Conservation (phyloP, 2,888 invertebrate genomes). For the Serrognathus titanus region DNA sequence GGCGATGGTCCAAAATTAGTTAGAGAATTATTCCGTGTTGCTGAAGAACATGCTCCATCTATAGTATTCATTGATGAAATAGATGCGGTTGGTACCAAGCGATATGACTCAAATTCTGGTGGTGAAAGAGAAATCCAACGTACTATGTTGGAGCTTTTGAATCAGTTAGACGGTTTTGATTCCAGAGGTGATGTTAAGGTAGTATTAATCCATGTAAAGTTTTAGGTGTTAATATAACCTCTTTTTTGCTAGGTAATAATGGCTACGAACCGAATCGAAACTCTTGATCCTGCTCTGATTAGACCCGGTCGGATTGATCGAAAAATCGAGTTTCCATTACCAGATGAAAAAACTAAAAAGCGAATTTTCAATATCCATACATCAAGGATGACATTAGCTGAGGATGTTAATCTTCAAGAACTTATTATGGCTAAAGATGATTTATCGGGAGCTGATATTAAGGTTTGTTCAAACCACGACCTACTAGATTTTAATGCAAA, state of each 20-base stretch:
- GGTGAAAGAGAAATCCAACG: constrained; percentile 99
- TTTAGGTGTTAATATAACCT: constrained; percentile 1
- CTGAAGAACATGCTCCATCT: constrained; percentile 98
- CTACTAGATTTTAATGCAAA: too few relatives aligned
- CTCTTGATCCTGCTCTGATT: constrained; percentile 96
- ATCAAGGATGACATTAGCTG: constrained; percentile 96
- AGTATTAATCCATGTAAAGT: constrained; percentile 25
- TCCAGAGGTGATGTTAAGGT: constrained; percentile 95
- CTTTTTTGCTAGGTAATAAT: constrained; percentile 71
- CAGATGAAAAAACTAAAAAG: constrained; percentile 97
- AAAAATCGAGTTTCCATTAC: constrained; percentile 98
- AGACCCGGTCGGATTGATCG: constrained; percentile 98
- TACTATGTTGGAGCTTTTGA: constrained; percentile 98
- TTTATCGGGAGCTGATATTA: constrained; percentile 94
- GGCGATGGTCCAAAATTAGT: constrained; percentile 99
- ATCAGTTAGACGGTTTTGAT: constrained; percentile 98
- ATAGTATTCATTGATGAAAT: constrained; percentile 99
- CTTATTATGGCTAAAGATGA: constrained; percentile 99
- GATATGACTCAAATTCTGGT: constrained; percentile 98
- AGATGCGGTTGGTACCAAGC: constrained; percentile 97
- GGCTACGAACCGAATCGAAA: constrained; percentile 98
- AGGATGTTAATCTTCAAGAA: constrained; percentile 93
- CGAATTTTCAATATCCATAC: constrained; percentile 98
- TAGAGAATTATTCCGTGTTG: constrained; percentile 96
- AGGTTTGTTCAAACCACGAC: constrained; percentile 60